Evolutionary conservation across 1,140 invertebrate genomes (phyloP).

Genomic region (Diabrotica virgifera): DNA sequence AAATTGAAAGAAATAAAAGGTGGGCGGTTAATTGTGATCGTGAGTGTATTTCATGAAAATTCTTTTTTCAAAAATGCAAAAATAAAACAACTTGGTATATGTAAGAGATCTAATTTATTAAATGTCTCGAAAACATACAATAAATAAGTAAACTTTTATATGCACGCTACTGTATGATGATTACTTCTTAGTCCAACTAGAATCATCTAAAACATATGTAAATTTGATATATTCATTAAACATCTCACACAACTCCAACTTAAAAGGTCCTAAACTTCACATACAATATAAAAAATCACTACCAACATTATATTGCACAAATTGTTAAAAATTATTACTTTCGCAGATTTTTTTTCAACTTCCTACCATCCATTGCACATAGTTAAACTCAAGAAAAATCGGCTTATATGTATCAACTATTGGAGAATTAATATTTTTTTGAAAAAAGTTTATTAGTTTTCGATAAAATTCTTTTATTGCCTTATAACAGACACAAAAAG

Average conservation of each 20-base stretch:
- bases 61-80: no score
- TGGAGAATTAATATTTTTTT: no score
- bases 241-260: neutral
- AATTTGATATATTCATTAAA: neutral
- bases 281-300: neutral
- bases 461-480: no score
- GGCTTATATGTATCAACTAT: no score
- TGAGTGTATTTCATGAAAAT: no score
- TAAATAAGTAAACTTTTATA: constrained; percentile 25
- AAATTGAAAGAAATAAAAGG: no score
- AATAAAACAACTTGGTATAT: constrained; percentile 3
- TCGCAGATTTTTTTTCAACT: no score
- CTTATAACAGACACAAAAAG: no score
- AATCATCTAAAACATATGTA: neutral
- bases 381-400: no score
- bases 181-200: neutral
- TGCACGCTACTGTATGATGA: constrained; percentile 4
- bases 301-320: neutral
- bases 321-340: neutral
- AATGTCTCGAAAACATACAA: constrained; percentile 31
- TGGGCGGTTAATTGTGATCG: no score
- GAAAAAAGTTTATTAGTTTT: no score
- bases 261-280: neutral
- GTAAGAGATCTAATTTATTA: constrained; percentile 28
- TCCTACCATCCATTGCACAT: no score